These are phyloP conservation scores for Phalanger gymnotis DNA, from an alignment of 2,797 vertebrate genomes.

Conservation along the genomic window DNA sequence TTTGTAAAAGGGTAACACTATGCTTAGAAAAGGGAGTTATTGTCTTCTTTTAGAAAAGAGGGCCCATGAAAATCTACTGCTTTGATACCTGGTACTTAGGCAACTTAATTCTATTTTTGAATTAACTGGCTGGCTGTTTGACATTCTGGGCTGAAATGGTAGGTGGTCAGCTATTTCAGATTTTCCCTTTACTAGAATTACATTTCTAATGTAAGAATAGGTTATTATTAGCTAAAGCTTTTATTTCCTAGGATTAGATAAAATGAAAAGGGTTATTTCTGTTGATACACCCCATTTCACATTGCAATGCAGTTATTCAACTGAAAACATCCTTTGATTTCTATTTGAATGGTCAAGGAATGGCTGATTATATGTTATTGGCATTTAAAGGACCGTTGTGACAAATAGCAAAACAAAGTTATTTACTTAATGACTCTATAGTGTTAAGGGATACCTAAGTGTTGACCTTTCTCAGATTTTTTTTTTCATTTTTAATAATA, in stretches of 20 bases:
- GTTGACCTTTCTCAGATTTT: conserved; percentile 15
- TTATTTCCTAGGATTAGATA: conserved; percentile 80
- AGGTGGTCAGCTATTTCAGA: conserved; percentile 74
- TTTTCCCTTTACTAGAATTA: conserved; percentile 74
- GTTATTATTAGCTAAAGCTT: conserved; percentile 81
- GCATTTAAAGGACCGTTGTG: conserved; percentile 73
- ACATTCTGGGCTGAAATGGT: conserved; percentile 72
- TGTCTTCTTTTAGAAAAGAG: conserved; percentile 2
- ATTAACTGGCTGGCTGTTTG: conserved; percentile 55
- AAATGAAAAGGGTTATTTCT: conserved; percentile 81
- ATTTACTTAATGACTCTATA: conserved; percentile 54
- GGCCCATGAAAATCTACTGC: conserved; percentile 44
- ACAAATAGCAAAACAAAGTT: conserved; percentile 68
- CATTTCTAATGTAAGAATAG: conserved; percentile 76
- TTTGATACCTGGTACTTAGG: conserved; percentile 43
- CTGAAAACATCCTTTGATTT: conserved; percentile 78
- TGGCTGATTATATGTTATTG: conserved; percentile 72
- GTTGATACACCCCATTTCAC: conserved; percentile 80
- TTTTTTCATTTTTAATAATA: not conserved
- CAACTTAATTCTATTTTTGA: conserved; percentile 64
- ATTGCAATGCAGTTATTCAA: conserved; percentile 76
- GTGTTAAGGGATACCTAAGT: conserved; percentile 30
- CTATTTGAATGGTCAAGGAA: conserved; percentile 77
- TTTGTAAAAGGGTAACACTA: not conserved
- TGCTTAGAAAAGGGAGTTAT: not conserved